phyloP scores from a whole-genome alignment of 2,888 invertebrate genomes.

The Torymus auratus region DNA sequence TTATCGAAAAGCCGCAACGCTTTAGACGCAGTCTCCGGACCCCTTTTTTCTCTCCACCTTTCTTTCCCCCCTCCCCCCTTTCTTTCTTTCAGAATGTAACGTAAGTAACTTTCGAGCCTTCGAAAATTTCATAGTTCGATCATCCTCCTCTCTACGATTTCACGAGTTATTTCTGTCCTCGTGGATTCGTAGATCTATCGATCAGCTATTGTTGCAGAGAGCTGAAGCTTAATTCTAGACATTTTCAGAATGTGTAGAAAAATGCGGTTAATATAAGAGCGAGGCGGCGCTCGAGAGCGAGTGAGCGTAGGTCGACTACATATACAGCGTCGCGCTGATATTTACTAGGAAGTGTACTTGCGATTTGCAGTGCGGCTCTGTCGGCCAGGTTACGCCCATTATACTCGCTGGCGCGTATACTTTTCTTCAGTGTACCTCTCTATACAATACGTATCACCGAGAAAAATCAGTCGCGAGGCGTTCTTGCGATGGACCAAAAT shows the following conservation, averaged over 20 bases:
- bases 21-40: conserved; percentile 68
- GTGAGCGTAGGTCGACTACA: conserved; percentile 17
- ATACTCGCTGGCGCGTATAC: background rate
- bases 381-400: conserved; percentile 45
- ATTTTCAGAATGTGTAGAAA: background rate
- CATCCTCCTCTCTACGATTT: background rate
- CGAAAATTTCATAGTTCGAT: conserved; percentile 31
- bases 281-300: background rate
- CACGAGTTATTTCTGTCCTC: too few relatives aligned
- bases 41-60: conserved; percentile 64
- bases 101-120: conserved; percentile 24
- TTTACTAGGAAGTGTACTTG: conserved; percentile 44
- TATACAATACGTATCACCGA: background rate
- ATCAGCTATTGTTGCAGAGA: too few relatives aligned
- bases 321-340: background rate
- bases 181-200: too few relatives aligned
- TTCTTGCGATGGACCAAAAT: background rate
- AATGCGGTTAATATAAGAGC: background rate
- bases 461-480: conserved; percentile 22
- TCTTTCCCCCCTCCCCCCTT: background rate
- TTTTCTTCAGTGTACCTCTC: conserved; percentile 17
- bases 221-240: too few relatives aligned
- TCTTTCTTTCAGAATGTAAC: background rate
- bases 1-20: conserved; percentile 76
- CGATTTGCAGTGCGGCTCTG: conserved; percentile 54